These are phyloP conservation scores for Epiblema foenella DNA, from an alignment of 2,888 invertebrate genomes.

Conservation along the genomic window DNA sequence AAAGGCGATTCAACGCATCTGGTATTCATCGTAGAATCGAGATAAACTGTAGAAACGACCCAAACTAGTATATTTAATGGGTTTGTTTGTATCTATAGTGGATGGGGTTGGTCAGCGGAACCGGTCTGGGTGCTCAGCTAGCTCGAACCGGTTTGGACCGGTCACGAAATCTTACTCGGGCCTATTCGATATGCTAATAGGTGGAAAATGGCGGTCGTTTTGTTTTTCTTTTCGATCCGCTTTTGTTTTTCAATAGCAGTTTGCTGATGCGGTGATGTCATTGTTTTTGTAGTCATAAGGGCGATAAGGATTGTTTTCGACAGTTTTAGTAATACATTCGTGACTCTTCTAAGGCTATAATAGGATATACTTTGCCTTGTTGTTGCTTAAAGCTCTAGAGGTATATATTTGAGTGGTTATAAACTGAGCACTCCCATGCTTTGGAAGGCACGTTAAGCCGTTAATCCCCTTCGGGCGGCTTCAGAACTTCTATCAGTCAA, in stretches of 20 bases:
- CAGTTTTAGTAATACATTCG: slow-evolving; percentile 3
- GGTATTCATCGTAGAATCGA: slow-evolving; percentile 24
- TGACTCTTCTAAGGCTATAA: background rate
- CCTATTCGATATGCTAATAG: slow-evolving; percentile 64
- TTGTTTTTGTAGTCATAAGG: slow-evolving; percentile 22
- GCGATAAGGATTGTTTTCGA: slow-evolving; percentile 21
- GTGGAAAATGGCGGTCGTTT: slow-evolving; percentile 59
- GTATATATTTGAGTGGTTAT: no score
- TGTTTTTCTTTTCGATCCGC: slow-evolving; percentile 52
- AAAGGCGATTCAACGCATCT: slow-evolving; percentile 31
- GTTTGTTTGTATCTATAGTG: slow-evolving; percentile 40
- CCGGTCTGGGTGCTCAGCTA: slow-evolving; percentile 53
- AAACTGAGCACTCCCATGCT: no score
- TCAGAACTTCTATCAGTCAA: no score
- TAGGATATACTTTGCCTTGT: background rate
- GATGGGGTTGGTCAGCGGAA: slow-evolving; percentile 63
- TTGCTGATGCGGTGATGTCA: slow-evolving; percentile 31
- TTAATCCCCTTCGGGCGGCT: no score
- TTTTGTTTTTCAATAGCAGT: slow-evolving; percentile 33
- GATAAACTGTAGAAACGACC: slow-evolving; percentile 20
- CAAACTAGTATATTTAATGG: slow-evolving; percentile 39
- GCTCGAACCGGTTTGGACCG: slow-evolving; percentile 58
- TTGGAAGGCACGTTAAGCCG: no score
- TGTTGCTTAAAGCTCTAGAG: no score
- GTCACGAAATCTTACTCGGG: slow-evolving; percentile 58